Evolutionary conservation across 2,888 invertebrate genomes (phyloP), one percentile per base, ranked within the genome.

Genomic region (Yponomeuta sedellus): DNA sequence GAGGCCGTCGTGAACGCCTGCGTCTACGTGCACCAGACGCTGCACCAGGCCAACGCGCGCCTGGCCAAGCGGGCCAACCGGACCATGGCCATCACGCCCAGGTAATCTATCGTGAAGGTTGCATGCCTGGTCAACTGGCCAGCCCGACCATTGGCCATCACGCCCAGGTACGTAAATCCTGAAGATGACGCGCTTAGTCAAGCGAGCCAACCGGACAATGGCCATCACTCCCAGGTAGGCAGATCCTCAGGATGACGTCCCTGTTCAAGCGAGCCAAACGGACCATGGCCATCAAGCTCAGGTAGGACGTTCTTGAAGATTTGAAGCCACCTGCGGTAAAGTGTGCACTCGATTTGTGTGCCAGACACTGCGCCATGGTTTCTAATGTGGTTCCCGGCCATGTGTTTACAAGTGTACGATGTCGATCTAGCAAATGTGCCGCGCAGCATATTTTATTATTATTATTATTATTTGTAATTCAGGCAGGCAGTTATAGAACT

Each of bases 1-100:
- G 98, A 98, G 77, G 99, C 98, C 20, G 98, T 99, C n/a, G 97
- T 99, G 77, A 99, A 99, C 89, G 97, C 98, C 0, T 98, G 97
- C 82, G 99, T 99, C 19, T 99, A 98, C 83, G 99, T 99, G 39
- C 99, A 99, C 86, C 98, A 98, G 89, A 98, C 99, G 0, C 92
- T 99, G 70, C 98, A 99, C 83, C 96, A 96, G 77, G 98, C 99
- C 65, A 99, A 99, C 84, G 94, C 95, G 0, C 92, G 98, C 66
- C 92, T 99, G 66, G 95, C 95, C 8, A 98, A 98, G 86, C 93
- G 98, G 63, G 99, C 99, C 57, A 96, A 97, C 70, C 94, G 98
- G 69, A 98, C 98, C 19, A 99, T 98, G 96, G 97, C 99, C 20
- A 98, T 99, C 70, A 99, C 99, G 11, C 99, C 99, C 5, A 93